Evolutionary conservation across 2,888 invertebrate genomes (phyloP).

Genomic region (Drosophila parthenogenetica): DNA sequence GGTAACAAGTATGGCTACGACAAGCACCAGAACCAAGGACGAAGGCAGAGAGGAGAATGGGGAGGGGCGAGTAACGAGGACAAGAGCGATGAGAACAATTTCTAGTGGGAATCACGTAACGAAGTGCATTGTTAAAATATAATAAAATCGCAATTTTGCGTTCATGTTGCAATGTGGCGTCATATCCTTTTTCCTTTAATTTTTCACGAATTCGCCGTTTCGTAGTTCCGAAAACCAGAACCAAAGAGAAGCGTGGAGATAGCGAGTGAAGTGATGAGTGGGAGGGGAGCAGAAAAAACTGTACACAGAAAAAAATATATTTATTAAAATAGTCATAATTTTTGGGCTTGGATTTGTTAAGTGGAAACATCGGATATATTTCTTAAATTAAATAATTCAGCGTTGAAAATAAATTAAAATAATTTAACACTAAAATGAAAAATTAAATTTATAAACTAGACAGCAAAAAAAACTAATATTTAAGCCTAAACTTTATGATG

Average conservation of each 20-base stretch:
- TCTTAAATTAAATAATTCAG: too few species aligned
- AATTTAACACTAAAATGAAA: too few species aligned
- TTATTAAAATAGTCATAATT: too few species aligned
- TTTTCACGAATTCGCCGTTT: conserved; percentile 81
- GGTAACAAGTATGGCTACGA: conserved; percentile 23
- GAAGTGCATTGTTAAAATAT: conserved; percentile 81
- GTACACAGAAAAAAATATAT: too few species aligned
- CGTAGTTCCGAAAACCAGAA: conserved; percentile 76
- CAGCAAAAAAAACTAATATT: too few species aligned
- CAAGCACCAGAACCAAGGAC: conserved; percentile 9
- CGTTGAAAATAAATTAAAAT: too few species aligned
- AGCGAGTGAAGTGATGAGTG: too few species aligned
- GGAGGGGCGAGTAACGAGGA: background rate
- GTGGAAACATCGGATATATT: too few species aligned
- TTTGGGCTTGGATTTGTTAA: too few species aligned
- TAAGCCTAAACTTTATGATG: too few species aligned
- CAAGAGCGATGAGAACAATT: conserved; percentile 58
- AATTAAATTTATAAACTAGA: too few species aligned
- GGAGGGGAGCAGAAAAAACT: background rate
- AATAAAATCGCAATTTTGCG: conserved; percentile 81
- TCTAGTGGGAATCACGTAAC: conserved; percentile 82
- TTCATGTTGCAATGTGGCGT: conserved; percentile 81
- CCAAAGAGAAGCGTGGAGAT: conserved; percentile 10
- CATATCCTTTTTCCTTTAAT: conserved; percentile 81
- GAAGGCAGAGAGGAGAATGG: background rate